Percentiles rank a stretch among this genome's conserved stretches.
These are phyloP conservation scores for Sclerodermus sp. DNA, from an alignment of 2,888 invertebrate species.

Conservation along the genomic window DNA sequence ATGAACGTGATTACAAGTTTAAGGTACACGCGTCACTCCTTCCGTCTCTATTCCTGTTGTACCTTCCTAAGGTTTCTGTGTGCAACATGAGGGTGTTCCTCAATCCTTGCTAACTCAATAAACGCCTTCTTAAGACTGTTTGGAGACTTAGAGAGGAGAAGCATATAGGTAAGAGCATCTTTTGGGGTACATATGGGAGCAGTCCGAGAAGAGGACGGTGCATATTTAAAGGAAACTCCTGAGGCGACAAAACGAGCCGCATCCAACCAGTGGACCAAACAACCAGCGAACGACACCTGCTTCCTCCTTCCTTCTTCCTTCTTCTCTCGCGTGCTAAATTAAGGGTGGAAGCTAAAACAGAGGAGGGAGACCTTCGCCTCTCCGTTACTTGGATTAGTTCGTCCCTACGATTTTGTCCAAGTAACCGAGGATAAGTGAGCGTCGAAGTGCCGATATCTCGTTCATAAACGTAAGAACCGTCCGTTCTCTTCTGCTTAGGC, in stretches of 20 bases:
- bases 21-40: background rate
- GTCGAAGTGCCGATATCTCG: background rate
- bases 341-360: no score
- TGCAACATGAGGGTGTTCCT: conserved; percentile 51
- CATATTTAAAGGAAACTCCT: conserved; percentile 45
- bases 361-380: no score
- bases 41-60: conserved; percentile 34
- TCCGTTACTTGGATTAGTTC: conserved; percentile 55
- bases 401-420: conserved; percentile 51
- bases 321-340: no score
- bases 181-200: conserved; percentile 45
- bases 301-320: no score
- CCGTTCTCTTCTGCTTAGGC: background rate
- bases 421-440: conserved; percentile 32
- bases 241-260: conserved; percentile 42
- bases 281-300: no score
- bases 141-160: conserved; percentile 43
- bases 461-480: background rate
- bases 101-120: conserved; percentile 54
- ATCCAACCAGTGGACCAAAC: conserved; percentile 45
- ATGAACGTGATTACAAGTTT: background rate
- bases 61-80: conserved; percentile 47
- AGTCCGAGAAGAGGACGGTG: conserved; percentile 25
- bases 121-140: conserved; percentile 54
- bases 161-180: conserved; percentile 29